A percentile compares a stretch with the other conserved stretches of the same genome.
Evolutionary conservation across 2,113 vertebrate genomes (phyloP).

Genomic region (Puma concolor): DNA sequence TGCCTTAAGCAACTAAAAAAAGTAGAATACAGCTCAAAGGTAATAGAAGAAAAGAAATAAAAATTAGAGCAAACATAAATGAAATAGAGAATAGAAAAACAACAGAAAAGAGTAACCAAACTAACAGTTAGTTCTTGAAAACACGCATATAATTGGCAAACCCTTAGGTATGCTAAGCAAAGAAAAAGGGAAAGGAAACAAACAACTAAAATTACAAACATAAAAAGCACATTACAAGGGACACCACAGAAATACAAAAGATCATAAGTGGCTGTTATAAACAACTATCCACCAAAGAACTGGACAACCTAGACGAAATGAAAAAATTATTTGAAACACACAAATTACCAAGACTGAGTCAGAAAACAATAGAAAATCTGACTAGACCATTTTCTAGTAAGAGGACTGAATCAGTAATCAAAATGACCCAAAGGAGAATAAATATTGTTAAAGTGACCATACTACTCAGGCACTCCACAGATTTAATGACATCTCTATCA

Average conservation of each 20-base stretch:
- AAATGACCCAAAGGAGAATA: background rate
- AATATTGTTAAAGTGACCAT: background rate
- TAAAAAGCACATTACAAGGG: background rate
- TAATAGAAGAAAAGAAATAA: background rate
- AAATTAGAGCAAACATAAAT: background rate
- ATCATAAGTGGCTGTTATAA: background rate
- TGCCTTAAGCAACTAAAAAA: background rate
- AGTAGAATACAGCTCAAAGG: background rate
- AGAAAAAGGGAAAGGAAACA: background rate
- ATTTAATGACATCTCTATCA: background rate
- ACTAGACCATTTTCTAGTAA: background rate
- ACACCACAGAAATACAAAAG: background rate
- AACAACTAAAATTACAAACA: background rate
- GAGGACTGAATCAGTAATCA: background rate
- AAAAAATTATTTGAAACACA: background rate
- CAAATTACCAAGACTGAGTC: background rate
- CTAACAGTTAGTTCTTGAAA: background rate
- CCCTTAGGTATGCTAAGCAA: background rate
- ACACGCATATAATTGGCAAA: background rate
- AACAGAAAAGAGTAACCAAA: background rate
- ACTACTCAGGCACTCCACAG: background rate
- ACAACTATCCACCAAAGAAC: background rate
- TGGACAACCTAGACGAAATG: background rate
- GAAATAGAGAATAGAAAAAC: background rate
- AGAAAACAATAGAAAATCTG: background rate